Base-by-base conservation (phyloP, 92 coral and sea anemone genomes). In the Epizoanthus fatuus region DNA sequence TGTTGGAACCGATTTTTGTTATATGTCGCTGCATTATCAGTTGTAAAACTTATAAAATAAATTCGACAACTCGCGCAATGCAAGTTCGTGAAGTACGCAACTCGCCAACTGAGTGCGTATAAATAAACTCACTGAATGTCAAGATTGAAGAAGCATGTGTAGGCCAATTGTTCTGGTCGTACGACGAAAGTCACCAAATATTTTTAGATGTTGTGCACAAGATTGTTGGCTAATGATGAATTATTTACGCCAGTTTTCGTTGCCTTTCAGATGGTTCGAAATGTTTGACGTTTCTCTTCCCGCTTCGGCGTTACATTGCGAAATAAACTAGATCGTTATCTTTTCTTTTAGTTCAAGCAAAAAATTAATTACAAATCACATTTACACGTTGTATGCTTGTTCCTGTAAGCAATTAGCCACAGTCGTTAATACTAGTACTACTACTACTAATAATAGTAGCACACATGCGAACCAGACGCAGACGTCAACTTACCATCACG, bases 231-330 rank as follows among this genome's bases (percentile, higher is more conserved):
- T 58, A 58, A 58, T 11, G 63, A 58, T 58, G 17, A 58, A 58
- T 57, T 57, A 57, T 57, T 57, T 57, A 57, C 7, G 63, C 25
- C 63, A 14, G 0, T 57, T 13, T 14, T 57, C n/a, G 20, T 58
- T 16, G 63, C 4, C 5, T 58, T 58, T 20, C 63, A 13, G 63
- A 58, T n/a, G 20, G 63, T 16, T 58, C 10, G 63, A 58, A 58
- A 58, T 58, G 62, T 56, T 56, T 56, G 62, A 56, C 62, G n/a
- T 56, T 9, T 56, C n/a, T 56, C 62, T n/a, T 58, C 63, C 7
- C 11, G 63, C 63, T 14, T 58, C 8, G 63, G n/a, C 63, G 29
- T 16, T 16, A 3, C 63, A n/a, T 58, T 14, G n/a, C 20, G 19
- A 58, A 58, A 58, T 58, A 13, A n/a, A 14, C 63, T 58, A 12